Evolutionary conservation across 2,113 vertebrate species (phyloP).

Genomic region (Gavialis gangeticus): DNA sequence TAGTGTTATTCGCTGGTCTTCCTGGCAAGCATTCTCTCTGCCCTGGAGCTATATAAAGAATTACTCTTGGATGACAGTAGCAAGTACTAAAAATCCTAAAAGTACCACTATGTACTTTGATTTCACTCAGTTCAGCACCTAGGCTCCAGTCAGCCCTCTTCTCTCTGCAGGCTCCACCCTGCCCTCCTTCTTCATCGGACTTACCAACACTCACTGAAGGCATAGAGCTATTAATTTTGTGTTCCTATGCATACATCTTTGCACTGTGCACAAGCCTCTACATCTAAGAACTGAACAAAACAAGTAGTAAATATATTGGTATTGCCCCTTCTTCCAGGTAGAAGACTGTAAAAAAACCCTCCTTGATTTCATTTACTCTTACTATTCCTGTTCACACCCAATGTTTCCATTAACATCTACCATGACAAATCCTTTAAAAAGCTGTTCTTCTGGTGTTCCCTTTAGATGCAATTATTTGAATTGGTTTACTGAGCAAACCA

Average conservation of each 20-base stretch:
- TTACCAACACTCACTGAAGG: too few species aligned
- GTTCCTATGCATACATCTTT: not conserved
- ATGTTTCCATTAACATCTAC: not conserved
- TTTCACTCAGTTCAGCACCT: constrained; percentile 18
- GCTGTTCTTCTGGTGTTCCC: not conserved
- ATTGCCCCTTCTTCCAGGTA: not conserved
- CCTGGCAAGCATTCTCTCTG: not conserved
- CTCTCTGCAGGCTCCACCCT: too few species aligned
- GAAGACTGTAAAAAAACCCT: not conserved
- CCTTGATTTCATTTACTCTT: not conserved
- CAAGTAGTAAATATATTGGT: not conserved
- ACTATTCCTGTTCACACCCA: not conserved
- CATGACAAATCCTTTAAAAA: not conserved
- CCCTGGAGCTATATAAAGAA: not conserved
- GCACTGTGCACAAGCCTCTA: not conserved
- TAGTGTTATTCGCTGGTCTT: constrained; percentile 6
- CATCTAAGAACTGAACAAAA: constrained; percentile 6
- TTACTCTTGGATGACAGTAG: constrained; percentile 17
- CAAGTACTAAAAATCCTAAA: not conserved
- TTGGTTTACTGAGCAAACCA: not conserved
- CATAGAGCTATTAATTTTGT: too few species aligned
- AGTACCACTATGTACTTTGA: not conserved
- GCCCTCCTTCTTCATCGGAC: too few species aligned
- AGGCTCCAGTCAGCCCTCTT: not conserved
- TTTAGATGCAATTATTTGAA: not conserved